Conservation (phyloP, 2,797 vertebrate genomes). For the Otolemur crassicaudatus region DNA sequence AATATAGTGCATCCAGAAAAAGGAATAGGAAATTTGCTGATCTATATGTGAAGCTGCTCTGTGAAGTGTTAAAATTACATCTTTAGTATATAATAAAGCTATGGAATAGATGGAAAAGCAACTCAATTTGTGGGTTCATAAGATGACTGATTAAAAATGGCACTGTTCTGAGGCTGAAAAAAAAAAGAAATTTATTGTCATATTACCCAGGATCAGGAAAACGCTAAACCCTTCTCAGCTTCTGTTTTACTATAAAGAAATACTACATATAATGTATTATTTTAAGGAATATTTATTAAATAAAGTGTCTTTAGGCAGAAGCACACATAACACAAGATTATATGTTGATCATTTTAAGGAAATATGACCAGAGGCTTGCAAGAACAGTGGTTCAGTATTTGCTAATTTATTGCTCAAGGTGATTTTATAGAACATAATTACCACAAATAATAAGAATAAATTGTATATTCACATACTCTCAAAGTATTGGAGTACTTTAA, state of each 20-base stretch:
- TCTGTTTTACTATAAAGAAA: constrained; percentile 20
- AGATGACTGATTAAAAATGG: not conserved
- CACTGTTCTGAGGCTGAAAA: not conserved
- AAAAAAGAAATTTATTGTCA: not conserved
- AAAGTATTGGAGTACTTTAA: constrained; percentile 11
- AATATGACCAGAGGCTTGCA: not conserved
- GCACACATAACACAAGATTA: constrained; percentile 10
- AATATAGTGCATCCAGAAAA: constrained; percentile 8
- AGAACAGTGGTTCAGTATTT: not conserved
- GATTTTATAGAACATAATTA: not conserved
- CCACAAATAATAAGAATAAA: constrained; percentile 19
- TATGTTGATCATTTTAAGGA: not conserved
- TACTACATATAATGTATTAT: not conserved
- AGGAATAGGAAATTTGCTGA: not conserved
- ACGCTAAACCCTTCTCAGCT: not conserved
- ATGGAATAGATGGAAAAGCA: not conserved
- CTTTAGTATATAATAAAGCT: not conserved
- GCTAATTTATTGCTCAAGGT: not conserved
- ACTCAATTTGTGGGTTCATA: not conserved
- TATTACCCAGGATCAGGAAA: not conserved
- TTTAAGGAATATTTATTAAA: not conserved
- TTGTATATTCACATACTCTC: not conserved
- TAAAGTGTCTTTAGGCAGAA: constrained; percentile 14
- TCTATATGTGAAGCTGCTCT: not conserved
- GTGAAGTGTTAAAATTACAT: not conserved